Evolutionary conservation across 1,140 invertebrate species (phyloP), one percentile per base, ranked within the genome.

Genomic region (Calycopis cecrops): DNA sequence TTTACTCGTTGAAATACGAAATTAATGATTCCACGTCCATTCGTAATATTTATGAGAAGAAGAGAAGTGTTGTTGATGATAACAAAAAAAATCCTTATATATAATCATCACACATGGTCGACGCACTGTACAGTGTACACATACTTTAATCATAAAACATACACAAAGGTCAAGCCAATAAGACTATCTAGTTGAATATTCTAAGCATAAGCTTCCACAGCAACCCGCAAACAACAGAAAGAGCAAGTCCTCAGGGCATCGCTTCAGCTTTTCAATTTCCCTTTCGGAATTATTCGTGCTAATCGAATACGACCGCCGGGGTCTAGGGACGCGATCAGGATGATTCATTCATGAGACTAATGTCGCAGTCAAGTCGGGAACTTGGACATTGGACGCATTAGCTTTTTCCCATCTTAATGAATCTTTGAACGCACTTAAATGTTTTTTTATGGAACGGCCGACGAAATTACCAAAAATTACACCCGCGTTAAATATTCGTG

Each of bases 251-350:
- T 83, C 66, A 64, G 80, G 80, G 83, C 75, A 81, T 83, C 79
- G 76, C 79, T 80, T 79, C 73, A 81, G 80, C 79, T 84, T 83
- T 84, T 86, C 83, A 84, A 86, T 84, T 84, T 86, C 83, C 83
- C 78, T 86, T 86, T 84, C 78, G 76, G 76, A 83, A 84, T 84
- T 81, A 86, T 84, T 86, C 80, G 77, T 73, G 69, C 80, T 85
- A 85, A 85, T 85, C 82, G 82, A 85, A 83, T 80, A 77, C 79
- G 75, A 79, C 73, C 79, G 69, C 61, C 68, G 74, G 71, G 67
- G 67, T 69, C 70, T 63, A 52, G 73, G 75, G 72, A 71, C 71
- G 54, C 70, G 70, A 72, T 79, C 72, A 70, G 74, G 59, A 82
- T 83, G 79, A 84, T 80, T 85, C 79, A 84, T 85, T 85, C 80